Conservation (phyloP, 2,797 vertebrate species). For the Gymnodraco acuticeps region DNA sequence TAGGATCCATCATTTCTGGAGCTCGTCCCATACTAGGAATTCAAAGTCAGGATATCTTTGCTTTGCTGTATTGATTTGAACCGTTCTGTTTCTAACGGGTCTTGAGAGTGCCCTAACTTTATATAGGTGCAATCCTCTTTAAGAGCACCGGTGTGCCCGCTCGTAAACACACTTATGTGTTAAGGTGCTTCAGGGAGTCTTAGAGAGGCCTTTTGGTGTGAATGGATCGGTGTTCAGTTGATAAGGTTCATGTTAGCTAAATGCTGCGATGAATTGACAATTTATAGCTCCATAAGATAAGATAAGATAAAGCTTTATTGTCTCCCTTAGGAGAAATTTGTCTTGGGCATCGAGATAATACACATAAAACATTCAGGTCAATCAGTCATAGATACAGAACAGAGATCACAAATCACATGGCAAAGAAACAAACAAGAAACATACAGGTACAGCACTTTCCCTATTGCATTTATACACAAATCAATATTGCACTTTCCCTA, state of each 20-base stretch:
- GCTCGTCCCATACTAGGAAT: neutral
- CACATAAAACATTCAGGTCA: no score
- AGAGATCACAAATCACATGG: no score
- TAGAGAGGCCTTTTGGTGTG: conserved; percentile 2
- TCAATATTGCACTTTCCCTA: no score
- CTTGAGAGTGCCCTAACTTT: conserved; percentile 14
- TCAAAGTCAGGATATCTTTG: neutral
- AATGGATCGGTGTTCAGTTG: neutral
- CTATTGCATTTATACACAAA: no score
- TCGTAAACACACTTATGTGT: conserved; percentile 21
- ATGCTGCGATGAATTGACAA: neutral
- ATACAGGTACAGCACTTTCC: no score
- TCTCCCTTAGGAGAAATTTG: no score
- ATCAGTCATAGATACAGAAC: no score
- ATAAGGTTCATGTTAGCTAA: neutral
- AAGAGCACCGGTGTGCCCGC: conserved; percentile 15
- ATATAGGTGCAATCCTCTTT: conserved; percentile 23
- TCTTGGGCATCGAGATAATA: no score
- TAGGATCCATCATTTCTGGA: neutral
- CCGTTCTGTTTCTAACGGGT: conserved; percentile 15
- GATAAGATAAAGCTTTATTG: no score
- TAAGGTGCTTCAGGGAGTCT: conserved; percentile 15
- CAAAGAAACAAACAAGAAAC: no score
- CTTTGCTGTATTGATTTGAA: conserved; percentile 1
- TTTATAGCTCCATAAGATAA: neutral